Evolutionary conservation across 2,113 vertebrate genomes (phyloP).

Genomic region (Cyanoramphus novaezelandiae): DNA sequence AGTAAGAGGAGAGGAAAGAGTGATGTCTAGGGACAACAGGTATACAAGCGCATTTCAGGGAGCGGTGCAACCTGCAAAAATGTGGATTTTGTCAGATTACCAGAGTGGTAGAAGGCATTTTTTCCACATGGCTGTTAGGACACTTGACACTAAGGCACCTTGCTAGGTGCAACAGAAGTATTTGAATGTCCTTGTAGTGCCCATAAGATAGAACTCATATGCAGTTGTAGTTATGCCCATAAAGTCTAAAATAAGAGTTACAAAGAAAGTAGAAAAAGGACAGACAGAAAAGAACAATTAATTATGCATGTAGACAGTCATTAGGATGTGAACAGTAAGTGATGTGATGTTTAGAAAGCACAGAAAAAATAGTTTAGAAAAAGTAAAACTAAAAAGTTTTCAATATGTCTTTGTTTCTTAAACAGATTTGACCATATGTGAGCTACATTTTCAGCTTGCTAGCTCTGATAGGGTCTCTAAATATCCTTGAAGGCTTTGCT

Average conservation of each 20-base stretch:
- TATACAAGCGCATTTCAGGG: not conserved
- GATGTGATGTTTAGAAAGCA: rapidly evolving
- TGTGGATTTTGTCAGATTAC: not conserved
- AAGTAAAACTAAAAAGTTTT: not conserved
- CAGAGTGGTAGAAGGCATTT: not conserved
- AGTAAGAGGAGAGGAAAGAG: not conserved
- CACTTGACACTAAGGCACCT: not conserved
- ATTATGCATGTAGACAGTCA: not conserved
- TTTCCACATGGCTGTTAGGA: not conserved
- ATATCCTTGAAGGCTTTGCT: not conserved
- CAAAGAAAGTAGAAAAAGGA: not conserved
- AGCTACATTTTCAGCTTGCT: not conserved
- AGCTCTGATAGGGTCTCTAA: not conserved
- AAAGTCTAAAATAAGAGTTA: not conserved
- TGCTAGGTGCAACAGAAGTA: not conserved
- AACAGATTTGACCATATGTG: not conserved
- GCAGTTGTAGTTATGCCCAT: not conserved
- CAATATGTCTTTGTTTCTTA: not conserved
- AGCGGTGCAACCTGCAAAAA: rapidly evolving
- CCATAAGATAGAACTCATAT: rapidly evolving
- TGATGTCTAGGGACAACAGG: not conserved
- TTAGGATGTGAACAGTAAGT: not conserved
- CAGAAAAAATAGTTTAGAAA: not conserved
- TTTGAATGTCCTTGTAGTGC: not conserved
- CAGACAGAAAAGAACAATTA: not conserved